Conservation (phyloP, 2,797 vertebrate species). For the Pempheris klunzingeri region DNA sequence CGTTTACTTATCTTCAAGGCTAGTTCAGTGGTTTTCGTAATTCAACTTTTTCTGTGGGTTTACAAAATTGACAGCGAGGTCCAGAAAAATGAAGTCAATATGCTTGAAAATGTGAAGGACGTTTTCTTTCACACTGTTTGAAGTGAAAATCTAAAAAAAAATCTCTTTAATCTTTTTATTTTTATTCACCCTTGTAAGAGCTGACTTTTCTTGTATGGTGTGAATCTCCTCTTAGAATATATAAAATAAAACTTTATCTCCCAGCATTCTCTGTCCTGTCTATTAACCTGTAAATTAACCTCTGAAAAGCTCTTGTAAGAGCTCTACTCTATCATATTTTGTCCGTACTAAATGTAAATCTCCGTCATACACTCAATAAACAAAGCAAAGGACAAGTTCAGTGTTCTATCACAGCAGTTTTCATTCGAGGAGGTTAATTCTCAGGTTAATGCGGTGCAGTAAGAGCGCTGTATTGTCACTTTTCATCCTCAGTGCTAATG, state of each 20-base stretch:
- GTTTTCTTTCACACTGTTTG: not conserved
- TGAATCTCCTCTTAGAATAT: not conserved
- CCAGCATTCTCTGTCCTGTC: not conserved
- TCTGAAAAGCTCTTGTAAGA: slow-evolving; percentile 1
- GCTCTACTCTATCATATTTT: not conserved
- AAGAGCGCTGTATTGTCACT: not conserved
- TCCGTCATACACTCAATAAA: not conserved
- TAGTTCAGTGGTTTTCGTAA: not conserved
- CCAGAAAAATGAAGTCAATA: not conserved
- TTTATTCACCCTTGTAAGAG: not conserved
- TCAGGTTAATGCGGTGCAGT: slow-evolving; percentile 30
- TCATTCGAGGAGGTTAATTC: slow-evolving; percentile 27
- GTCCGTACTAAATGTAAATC: not conserved
- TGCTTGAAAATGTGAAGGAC: not conserved
- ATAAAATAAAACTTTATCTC: not conserved
- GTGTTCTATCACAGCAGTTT: not conserved
- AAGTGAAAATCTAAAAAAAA: not conserved
- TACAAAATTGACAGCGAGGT: not conserved
- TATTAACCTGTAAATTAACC: slow-evolving; percentile 21
- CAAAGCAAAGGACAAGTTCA: not conserved
- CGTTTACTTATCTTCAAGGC: not conserved
- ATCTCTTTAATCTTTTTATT: not conserved
- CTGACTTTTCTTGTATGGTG: not conserved
- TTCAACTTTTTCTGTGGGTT: not conserved
- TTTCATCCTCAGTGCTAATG: not conserved